Conservation (phyloP, 2,797 vertebrate genomes). For the Sebastes kiyomatsui region DNA sequence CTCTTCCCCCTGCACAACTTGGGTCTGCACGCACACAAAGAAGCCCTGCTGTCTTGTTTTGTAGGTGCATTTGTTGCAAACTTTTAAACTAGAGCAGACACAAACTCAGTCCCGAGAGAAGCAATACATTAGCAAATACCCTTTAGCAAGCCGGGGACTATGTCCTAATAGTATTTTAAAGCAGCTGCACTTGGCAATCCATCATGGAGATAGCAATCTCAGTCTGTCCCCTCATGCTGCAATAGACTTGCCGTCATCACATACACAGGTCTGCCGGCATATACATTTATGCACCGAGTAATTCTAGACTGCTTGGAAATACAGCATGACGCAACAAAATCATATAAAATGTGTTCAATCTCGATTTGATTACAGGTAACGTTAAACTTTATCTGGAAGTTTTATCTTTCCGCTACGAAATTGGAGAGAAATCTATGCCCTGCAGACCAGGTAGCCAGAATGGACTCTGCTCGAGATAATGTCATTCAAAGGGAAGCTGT, state of each 20-base stretch:
- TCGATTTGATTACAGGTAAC: conserved; percentile 55
- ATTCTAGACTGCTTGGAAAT: conserved; percentile 12
- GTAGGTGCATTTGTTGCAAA: conserved; percentile 48
- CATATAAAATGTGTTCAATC: conserved; percentile 25
- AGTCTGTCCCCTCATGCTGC: conserved; percentile 44
- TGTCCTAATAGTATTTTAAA: conserved; percentile 75
- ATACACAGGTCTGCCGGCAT: conserved; percentile 24
- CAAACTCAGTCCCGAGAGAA: conserved; percentile 57
- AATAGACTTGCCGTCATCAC: conserved; percentile 41
- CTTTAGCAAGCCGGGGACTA: conserved; percentile 48
- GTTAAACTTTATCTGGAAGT: conserved; percentile 41
- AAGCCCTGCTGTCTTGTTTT: conserved; percentile 23
- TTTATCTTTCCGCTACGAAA: conserved; percentile 21
- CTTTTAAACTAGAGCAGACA: conserved; percentile 64
- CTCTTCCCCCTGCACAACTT: conserved; percentile 1
- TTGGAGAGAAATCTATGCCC: conserved; percentile 19
- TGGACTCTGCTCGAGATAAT: conserved; percentile 61
- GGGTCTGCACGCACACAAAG: background rate
- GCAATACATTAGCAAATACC: conserved; percentile 58
- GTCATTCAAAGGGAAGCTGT: conserved; percentile 54
- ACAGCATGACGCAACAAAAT: conserved; percentile 22
- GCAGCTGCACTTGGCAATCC: conserved; percentile 73
- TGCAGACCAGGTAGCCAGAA: conserved; percentile 36
- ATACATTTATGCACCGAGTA: conserved; percentile 32
- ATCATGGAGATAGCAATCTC: conserved; percentile 82